Evolutionary conservation across 2,888 invertebrate species (phyloP).

Genomic region (Sminthurides aquaticus): DNA sequence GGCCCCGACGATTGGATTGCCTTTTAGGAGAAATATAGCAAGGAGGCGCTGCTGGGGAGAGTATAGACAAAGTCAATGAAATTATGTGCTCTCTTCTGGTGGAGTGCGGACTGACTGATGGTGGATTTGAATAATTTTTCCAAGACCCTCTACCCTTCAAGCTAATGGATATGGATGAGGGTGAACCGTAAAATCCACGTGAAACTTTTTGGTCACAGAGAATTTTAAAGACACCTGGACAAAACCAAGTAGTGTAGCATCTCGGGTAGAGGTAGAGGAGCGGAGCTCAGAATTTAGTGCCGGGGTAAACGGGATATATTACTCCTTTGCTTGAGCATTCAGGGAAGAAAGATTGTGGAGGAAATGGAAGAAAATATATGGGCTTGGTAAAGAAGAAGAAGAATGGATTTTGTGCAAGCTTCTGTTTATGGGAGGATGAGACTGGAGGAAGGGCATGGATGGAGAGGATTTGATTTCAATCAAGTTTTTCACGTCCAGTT

Average conservation of each 20-base stretch:
- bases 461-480: too few relatives aligned
- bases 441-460: too few relatives aligned
- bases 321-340: too few relatives aligned
- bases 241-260: neutral
- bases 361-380: too few relatives aligned
- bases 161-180: neutral
- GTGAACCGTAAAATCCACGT: conserved; percentile 6
- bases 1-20: neutral
- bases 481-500: too few relatives aligned
- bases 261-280: neutral
- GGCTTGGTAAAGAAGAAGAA: too few relatives aligned
- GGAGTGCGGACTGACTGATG: too few relatives aligned
- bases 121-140: neutral
- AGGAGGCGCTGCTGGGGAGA: neutral
- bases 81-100: neutral
- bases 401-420: too few relatives aligned
- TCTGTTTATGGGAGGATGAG: too few relatives aligned
- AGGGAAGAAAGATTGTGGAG: too few relatives aligned
- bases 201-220: neutral
- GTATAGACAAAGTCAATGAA: neutral
- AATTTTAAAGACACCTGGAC: too few relatives aligned
- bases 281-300: neutral
- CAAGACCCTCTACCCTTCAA: neutral
- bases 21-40: neutral
- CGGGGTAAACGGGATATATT: too few relatives aligned